phyloP scores from a whole-genome alignment of 1,140 invertebrate species.

The Temnothorax nylanderi region DNA sequence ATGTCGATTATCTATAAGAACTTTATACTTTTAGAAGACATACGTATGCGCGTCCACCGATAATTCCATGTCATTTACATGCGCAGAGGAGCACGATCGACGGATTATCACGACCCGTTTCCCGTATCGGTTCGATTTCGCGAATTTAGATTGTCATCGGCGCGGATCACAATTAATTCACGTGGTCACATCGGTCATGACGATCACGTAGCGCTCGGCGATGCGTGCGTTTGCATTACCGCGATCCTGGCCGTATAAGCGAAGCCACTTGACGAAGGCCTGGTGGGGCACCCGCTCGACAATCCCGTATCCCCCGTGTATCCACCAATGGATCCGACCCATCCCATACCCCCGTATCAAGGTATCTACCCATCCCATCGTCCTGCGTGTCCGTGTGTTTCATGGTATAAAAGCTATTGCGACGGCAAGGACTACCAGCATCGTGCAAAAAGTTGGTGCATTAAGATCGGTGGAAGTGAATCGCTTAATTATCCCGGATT shows the following conservation, averaged over 20 bases:
- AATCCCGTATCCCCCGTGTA: conserved; percentile 66
- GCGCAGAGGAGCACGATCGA: background rate
- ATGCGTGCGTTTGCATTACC: conserved; percentile 75
- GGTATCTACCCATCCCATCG: conserved; percentile 55
- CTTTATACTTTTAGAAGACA: background rate
- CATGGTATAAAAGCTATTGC: conserved; percentile 82
- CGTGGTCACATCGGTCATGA: conserved; percentile 65
- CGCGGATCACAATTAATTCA: conserved; percentile 76
- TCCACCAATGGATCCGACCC: conserved; percentile 53
- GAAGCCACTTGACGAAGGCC: conserved; percentile 56
- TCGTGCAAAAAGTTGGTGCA: conserved; percentile 69
- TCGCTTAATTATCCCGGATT: conserved; percentile 32
- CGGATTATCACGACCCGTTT: background rate
- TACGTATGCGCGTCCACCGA: background rate
- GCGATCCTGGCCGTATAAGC: conserved; percentile 64
- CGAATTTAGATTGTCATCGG: conserved; percentile 63
- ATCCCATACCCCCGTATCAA: conserved; percentile 55
- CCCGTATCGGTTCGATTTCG: conserved; percentile 14
- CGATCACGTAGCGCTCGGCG: conserved; percentile 79
- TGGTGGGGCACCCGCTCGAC: conserved; percentile 60
- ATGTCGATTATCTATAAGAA: background rate
- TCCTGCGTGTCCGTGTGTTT: conserved; percentile 56
- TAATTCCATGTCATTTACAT: conserved; percentile 10
- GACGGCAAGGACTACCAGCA: conserved; percentile 63
- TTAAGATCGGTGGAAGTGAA: conserved; percentile 52